phyloP scores from a whole-genome alignment of 2,113 vertebrate species.

The Cisticola juncidis region DNA sequence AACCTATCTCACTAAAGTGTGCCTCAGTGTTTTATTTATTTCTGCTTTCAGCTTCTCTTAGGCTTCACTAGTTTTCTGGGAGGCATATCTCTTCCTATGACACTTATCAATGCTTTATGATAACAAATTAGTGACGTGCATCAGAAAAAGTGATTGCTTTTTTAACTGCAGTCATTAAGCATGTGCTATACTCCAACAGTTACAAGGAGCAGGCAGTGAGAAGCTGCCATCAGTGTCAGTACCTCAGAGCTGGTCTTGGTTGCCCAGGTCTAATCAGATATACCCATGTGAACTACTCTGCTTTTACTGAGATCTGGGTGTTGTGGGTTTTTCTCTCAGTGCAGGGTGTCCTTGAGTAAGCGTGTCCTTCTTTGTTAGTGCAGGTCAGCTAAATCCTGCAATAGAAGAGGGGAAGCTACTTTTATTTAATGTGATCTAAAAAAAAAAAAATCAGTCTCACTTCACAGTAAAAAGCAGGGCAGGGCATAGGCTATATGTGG shows the following conservation, averaged over 20 bases:
- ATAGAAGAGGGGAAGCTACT: not conserved
- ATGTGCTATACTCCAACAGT: accelerated
- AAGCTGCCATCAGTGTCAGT: not conserved
- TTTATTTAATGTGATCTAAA: not conserved
- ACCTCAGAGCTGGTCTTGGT: not conserved
- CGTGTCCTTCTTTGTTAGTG: not conserved
- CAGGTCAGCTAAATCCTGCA: not conserved
- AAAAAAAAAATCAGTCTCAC: not conserved
- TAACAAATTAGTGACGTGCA: not conserved
- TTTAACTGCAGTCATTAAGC: not conserved
- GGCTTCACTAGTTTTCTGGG: not conserved
- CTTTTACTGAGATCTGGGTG: not conserved
- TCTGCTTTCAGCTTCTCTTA: not conserved
- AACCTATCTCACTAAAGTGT: not conserved
- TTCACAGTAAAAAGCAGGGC: not conserved
- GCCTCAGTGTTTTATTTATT: not conserved
- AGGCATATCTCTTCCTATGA: not conserved
- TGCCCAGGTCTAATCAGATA: not conserved
- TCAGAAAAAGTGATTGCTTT: not conserved
- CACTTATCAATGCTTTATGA: not conserved
- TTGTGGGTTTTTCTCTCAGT: not conserved
- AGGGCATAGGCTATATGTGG: not conserved
- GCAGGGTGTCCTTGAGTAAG: not conserved
- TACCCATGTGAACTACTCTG: not conserved
- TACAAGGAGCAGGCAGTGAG: not conserved